phyloP scores from a whole-genome alignment of 2,113 vertebrate genomes.

The Sapayoa aenigma region DNA sequence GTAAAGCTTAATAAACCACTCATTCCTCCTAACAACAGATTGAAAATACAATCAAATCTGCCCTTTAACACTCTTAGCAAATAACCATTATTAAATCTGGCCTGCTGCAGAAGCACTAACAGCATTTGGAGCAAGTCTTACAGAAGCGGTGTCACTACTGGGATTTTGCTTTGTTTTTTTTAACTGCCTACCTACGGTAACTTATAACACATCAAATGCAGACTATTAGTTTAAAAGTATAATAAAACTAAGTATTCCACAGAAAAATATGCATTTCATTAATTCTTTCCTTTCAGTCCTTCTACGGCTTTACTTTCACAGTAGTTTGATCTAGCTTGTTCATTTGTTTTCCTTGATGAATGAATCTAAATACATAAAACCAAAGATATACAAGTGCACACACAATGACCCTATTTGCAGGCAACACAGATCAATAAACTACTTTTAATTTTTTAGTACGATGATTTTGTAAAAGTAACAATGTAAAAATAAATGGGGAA shows the following conservation, averaged over 20 bases:
- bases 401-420: not conserved
- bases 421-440: not conserved
- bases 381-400: not conserved
- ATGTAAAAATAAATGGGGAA: not conserved
- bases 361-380: not conserved
- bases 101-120: not conserved
- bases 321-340: not conserved
- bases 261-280: accelerated
- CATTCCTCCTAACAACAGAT: constrained; percentile 14
- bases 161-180: not conserved
- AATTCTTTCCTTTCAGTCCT: not conserved
- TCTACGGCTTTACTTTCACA: not conserved
- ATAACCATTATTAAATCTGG: not conserved
- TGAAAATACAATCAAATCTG: constrained; percentile 36
- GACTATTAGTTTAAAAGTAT: not conserved
- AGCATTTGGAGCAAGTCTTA: not conserved
- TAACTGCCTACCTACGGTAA: not conserved
- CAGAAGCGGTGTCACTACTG: not conserved
- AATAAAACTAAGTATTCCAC: not conserved
- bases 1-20: constrained; percentile 74
- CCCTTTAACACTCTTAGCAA: constrained; percentile 27
- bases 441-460: not conserved
- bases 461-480: not conserved
- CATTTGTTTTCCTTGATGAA: not conserved
- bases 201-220: not conserved